Evolutionary conservation across 2,888 invertebrate species (phyloP), one percentile per base, ranked within the genome.

Genomic region (Synanthedon formicaeformis): DNA sequence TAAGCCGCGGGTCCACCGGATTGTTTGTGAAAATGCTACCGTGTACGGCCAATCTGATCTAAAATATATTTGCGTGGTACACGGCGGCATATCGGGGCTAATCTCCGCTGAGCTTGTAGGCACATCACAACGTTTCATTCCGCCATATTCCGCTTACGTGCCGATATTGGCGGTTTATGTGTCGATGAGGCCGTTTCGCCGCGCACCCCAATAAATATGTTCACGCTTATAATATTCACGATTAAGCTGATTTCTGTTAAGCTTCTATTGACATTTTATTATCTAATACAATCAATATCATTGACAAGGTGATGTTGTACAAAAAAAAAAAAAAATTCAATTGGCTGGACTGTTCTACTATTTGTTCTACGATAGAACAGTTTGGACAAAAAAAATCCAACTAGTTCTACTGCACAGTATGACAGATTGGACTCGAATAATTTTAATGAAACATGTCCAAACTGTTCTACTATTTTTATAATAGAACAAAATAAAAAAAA

Each of bases 31-130:
- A 55, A 56, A 55, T 53, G 57, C 59, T 58, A 55, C 50, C 52
- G 53, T 16, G 54, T 56, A 50, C 55, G 50, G 23, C 51, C 61
- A 60, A 62, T 62, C 60, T 54, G 53, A 61, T 61, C 58, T 58
- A 58, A 61, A 69, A 64, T 62, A 57, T 57, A 62, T 66, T 63
- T 59, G 55, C 56, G 52, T 50, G 53, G 51, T 52, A 58, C 48
- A 52, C 53, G 41, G 51, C 53, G 55, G 48, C 53, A 56, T 55
- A 60, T 54, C 50, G 54, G 51, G 60, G 60, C 57, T 67, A 63
- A 67, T 65, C 65, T 58, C 52, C 40, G 41, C 51, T 56, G 41
- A 55, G 51, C 52, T 53, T 55, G 58, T 63, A 59, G 60, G 58
- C 57, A 53, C 51, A 45, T 45, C 45, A 45, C 45, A 45, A 14